A percentile compares a stretch with the other conserved stretches of the same genome.
These are phyloP conservation scores for Streptopelia turtur DNA, from an alignment of 2,797 vertebrate species.

Conservation along the genomic window DNA sequence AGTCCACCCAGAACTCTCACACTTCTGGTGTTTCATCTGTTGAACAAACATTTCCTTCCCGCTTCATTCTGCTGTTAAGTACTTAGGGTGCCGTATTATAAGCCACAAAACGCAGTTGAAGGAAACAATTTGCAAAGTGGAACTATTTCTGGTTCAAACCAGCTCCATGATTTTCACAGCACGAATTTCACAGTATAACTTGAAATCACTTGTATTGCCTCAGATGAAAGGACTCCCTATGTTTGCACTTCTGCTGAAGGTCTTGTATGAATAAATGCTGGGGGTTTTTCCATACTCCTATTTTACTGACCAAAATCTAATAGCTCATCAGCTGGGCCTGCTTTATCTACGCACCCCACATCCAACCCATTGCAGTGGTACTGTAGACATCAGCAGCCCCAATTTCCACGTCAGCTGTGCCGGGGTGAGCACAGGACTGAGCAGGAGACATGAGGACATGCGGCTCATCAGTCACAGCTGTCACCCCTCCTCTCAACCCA, in stretches of 20 bases:
- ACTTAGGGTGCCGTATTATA: neutral
- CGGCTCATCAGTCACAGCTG: neutral
- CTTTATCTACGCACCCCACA: neutral
- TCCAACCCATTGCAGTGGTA: neutral
- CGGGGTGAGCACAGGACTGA: neutral
- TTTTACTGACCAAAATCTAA: neutral
- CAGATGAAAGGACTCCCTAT: neutral
- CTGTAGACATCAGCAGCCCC: neutral
- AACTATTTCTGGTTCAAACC: neutral
- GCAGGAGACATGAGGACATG: neutral
- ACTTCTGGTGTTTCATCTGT: neutral
- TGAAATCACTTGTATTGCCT: neutral
- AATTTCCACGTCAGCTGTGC: neutral
- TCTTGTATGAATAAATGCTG: neutral
- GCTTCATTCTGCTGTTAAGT: neutral
- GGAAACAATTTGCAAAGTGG: neutral
- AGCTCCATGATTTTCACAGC: neutral
- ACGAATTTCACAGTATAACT: neutral
- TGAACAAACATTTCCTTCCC: neutral
- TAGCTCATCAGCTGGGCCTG: neutral
- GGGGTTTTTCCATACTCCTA: neutral
- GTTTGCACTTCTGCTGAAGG: neutral
- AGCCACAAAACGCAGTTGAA: neutral
- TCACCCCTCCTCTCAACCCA: neutral
- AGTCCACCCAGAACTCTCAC: neutral